These are phyloP conservation scores for Alloscopus bannaensis DNA, from an alignment of 2,888 invertebrate species.

Conservation along the genomic window DNA sequence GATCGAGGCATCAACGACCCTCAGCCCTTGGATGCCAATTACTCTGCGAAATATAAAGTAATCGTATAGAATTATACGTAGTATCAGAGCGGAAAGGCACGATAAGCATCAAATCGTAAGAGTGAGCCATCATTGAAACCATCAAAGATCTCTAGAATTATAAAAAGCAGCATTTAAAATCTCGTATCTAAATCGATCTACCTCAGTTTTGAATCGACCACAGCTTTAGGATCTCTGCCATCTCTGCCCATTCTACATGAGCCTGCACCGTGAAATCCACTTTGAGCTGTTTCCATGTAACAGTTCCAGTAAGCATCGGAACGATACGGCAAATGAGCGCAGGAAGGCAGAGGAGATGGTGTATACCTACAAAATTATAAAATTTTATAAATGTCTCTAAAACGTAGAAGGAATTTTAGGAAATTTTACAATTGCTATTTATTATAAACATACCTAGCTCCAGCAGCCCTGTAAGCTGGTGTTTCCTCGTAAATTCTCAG, in stretches of 20 bases:
- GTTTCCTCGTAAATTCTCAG: conserved; percentile 27
- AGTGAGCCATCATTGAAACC: no score
- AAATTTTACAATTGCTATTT: no score
- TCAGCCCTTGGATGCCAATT: neutral
- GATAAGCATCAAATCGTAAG: no score
- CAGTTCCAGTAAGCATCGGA: conserved; percentile 42
- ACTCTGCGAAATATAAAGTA: neutral
- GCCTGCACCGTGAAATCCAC: conserved; percentile 16
- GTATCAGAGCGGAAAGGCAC: no score
- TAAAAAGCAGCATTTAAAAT: no score
- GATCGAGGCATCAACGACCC: conserved; percentile 21
- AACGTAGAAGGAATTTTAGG: no score
- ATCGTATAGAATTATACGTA: no score
- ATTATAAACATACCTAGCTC: no score
- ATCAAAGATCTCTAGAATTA: no score
- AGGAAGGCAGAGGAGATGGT: conserved; percentile 1
- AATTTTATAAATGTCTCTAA: no score
- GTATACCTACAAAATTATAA: no score
- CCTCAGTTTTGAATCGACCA: conserved; percentile 33
- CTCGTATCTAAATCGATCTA: no score
- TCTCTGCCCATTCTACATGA: conserved; percentile 37
- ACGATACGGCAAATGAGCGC: conserved; percentile 7
- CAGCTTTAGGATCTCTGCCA: conserved; percentile 14
- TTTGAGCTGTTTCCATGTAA: neutral
- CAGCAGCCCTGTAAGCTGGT: neutral